A percentile compares a stretch with the other conserved stretches of the same genome.
Evolutionary conservation across 2,797 vertebrate genomes (phyloP).

Genomic region (Philypnodon macrostomus): DNA sequence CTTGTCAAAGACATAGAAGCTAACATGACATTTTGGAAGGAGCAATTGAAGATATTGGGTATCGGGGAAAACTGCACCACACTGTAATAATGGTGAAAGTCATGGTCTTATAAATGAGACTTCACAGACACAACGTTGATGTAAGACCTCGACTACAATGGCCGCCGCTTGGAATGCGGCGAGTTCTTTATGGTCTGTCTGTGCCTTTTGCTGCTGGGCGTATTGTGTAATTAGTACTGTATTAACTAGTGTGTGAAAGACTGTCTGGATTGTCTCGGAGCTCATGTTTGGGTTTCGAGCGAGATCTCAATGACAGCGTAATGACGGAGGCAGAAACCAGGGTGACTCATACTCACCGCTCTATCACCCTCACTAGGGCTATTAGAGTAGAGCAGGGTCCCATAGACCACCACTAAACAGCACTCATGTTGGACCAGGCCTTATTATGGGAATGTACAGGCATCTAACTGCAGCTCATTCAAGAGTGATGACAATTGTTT

Average conservation of each 20-base stretch:
- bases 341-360: constrained; percentile 62
- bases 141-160: constrained; percentile 14
- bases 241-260: constrained; percentile 51
- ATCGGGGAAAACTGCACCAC: constrained; percentile 13
- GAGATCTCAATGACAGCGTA: constrained; percentile 62
- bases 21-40: constrained; percentile 19
- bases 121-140: constrained; percentile 15
- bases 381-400: constrained; percentile 41
- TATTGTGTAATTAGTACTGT: constrained; percentile 47
- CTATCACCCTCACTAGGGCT: constrained; percentile 53
- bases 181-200: constrained; percentile 22
- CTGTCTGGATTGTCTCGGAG: constrained; percentile 55
- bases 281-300: constrained; percentile 34
- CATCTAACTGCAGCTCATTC: constrained; percentile 11
- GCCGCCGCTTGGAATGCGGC: constrained; percentile 11
- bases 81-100: constrained; percentile 11
- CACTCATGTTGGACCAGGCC: constrained; percentile 22
- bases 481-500: constrained; percentile 28
- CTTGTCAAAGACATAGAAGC: constrained; percentile 13
- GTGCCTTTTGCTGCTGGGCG: constrained; percentile 33
- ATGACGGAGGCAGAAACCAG: constrained; percentile 61
- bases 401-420: constrained; percentile 13
- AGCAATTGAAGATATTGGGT: constrained; percentile 23
- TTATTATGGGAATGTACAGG: constrained; percentile 29
- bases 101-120: constrained; percentile 16